These are phyloP conservation scores for Sterrhoptilus dennistouni DNA, from an alignment of 2,113 vertebrate species.

Conservation along the genomic window DNA sequence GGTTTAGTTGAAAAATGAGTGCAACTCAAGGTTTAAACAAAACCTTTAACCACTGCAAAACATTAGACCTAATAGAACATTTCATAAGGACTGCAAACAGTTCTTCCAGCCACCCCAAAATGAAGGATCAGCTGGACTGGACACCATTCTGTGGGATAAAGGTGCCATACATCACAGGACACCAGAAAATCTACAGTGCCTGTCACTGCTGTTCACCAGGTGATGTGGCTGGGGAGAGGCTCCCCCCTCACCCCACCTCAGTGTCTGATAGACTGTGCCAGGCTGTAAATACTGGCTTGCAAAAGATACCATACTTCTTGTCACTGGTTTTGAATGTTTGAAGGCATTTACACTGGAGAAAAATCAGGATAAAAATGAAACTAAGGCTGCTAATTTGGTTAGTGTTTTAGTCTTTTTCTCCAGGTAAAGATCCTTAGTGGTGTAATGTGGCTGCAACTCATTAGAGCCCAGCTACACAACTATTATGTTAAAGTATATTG, in stretches of 20 bases:
- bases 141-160: fast-evolving
- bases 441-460: not conserved
- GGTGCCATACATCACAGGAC: not conserved
- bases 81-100: not conserved
- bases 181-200: not conserved
- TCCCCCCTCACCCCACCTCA: not conserved
- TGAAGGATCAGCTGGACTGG: not conserved
- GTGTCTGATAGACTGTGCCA: not conserved
- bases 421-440: not conserved
- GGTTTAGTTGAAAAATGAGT: not conserved
- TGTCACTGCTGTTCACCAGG: not conserved
- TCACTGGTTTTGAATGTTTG: not conserved
- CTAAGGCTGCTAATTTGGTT: not conserved
- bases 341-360: not conserved
- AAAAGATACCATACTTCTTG: not conserved
- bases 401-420: not conserved
- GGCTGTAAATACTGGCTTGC: not conserved
- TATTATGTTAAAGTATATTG: conserved; percentile 19
- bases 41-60: not conserved
- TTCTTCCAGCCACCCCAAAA: not conserved
- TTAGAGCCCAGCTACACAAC: not conserved
- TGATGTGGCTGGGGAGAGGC: not conserved
- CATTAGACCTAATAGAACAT: not conserved
- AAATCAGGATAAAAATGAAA: not conserved
- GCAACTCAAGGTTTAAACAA: not conserved